These are phyloP conservation scores for Pachliopta kotzebuea DNA, from an alignment of 2,888 invertebrate species.

Conservation along the genomic window DNA sequence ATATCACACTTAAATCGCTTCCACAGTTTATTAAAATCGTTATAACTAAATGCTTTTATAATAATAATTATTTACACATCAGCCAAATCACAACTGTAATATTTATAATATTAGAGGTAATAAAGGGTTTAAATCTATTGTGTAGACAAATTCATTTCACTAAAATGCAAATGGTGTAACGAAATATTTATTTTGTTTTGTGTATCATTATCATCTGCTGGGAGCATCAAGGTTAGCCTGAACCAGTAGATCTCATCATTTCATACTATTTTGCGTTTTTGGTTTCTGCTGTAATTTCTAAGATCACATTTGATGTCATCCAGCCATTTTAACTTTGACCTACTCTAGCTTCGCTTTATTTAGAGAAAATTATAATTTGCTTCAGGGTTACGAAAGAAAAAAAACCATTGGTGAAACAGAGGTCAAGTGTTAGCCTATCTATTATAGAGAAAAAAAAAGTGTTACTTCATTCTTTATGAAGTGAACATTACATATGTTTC, in stretches of 20 bases:
- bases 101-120: neutral
- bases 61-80: slow-evolving; percentile 20
- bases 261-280: neutral
- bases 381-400: no score
- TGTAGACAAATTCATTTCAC: neutral
- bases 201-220: neutral
- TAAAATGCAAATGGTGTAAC: neutral
- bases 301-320: no score
- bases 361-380: no score
- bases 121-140: neutral
- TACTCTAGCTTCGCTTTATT: no score
- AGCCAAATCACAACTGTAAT: neutral
- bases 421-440: no score
- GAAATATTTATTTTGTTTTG: neutral
- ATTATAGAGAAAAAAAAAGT: no score
- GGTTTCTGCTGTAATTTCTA: no score
- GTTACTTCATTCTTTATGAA: no score
- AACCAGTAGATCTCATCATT: neutral
- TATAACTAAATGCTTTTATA: slow-evolving; percentile 27
- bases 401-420: no score
- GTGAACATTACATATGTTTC: neutral
- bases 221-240: neutral
- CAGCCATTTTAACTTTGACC: no score
- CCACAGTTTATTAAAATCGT: slow-evolving; percentile 16
- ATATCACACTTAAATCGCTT: slow-evolving; percentile 31